phyloP scores from a whole-genome alignment of 2,888 invertebrate species.

The Drosophila dives region DNA sequence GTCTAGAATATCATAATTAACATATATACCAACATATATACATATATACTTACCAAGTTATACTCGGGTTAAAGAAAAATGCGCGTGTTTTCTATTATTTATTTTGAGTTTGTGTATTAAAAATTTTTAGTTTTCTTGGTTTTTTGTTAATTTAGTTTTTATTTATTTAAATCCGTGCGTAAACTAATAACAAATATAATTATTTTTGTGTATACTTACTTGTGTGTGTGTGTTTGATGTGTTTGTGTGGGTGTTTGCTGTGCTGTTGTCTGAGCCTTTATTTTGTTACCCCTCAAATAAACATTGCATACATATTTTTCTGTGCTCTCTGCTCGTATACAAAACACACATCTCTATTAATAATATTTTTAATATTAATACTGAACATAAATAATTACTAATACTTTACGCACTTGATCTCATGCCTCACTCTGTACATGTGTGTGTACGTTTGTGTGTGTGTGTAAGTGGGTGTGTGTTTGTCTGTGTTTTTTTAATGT shows the following conservation, averaged over 20 bases:
- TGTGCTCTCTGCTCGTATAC: conserved; percentile 26
- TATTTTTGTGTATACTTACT: conserved; percentile 1
- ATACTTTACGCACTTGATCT: conserved; percentile 22
- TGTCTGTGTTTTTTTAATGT: conserved; percentile 26
- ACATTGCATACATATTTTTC: conserved; percentile 31
- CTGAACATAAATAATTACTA: conserved; percentile 33
- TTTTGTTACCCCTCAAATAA: conserved; percentile 8
- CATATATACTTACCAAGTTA: no score
- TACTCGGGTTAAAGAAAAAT: neutral
- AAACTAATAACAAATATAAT: conserved; percentile 15
- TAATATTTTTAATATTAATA: conserved; percentile 12
- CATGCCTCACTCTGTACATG: conserved; percentile 17
- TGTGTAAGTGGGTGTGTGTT: conserved; percentile 23
- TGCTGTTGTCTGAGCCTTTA: conserved; percentile 27
- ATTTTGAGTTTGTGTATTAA: conserved; percentile 34
- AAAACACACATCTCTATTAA: conserved; percentile 17
- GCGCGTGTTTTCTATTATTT: conserved; percentile 42
- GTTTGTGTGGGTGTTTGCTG: conserved; percentile 12
- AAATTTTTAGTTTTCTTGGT: conserved; percentile 27
- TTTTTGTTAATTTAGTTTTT: conserved; percentile 24
- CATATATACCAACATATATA: conserved; percentile 17
- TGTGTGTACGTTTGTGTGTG: conserved; percentile 19
- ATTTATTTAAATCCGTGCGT: conserved; percentile 53
- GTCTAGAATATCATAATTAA: conserved; percentile 11
- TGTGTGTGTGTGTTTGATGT: neutral